Base-by-base conservation (phyloP, 2,888 invertebrate species). In the Euphydryas editha region DNA sequence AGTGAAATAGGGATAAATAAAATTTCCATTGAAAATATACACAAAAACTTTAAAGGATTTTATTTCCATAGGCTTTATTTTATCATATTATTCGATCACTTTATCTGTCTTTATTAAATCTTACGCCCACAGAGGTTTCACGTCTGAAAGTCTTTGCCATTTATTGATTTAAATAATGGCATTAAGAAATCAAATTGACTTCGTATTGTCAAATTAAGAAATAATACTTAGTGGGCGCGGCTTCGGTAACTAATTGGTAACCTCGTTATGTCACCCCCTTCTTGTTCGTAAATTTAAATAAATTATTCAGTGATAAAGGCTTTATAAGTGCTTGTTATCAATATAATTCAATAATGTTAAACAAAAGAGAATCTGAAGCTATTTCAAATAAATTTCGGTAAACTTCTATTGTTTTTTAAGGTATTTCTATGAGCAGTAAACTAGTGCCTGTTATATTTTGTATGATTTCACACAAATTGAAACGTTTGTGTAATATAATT, bases 241-340 rank as follows among this genome's bases (percentile, higher is more conserved):
- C 30, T 47, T 20, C 20, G 18, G 39, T 36, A 56, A 42, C 57
- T 37, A 47, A 57, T 62, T 57, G 47, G 44, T 20, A 62, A 56
- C 36, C 56, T 39, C 47, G 47, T 56, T 47, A 46, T 39, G 37
- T 47, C 47, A 56, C 37, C 46, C 47, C n/a, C n/a, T n/a, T 57
- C 37, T 24, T 36, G 36, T 37, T 39, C 13, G 13, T n/a, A 17
- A 37, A 51, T 47, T 57, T 15, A 39, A 37, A 24, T 21, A 21
- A 57, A 47, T 62, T 49, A 57, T 56, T 49, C 62, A 47, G 46
- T 20, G 20, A 46, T 0, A 30, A 47, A 57, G 55, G 36, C 20
- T 17, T 30, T 30, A 20, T 49, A 42, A 61, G 61, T 20, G 30
- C 30, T 24, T 7, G 24, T 24, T 61, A 42, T 42, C 17, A 54